Evolutionary conservation across 2,888 invertebrate species (phyloP), one percentile per base, ranked within the genome.

Genomic region (Athetis lepigone): DNA sequence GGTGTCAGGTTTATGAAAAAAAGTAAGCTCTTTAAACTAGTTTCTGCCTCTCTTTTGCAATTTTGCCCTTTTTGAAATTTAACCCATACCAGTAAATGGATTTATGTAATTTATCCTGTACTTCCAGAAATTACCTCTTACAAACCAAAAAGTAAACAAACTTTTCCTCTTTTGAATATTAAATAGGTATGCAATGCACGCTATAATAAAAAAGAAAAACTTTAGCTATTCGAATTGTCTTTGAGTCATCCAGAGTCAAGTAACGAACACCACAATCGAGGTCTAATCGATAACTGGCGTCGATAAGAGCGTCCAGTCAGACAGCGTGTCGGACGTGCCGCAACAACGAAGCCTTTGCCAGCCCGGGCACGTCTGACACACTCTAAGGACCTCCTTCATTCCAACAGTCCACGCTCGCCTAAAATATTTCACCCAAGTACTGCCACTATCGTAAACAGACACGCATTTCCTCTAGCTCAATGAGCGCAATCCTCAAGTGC

Each of bases 331-430:
- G 63, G 62, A 80, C 80, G 78, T 81, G 80, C 45, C 54, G 40
- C 46, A 50, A 83, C 83, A 84, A 85, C 79, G 80, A 16, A 66
- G 79, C 75, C 86, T 88, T 89, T 85, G 66, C 84, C 74, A 88
- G 80, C 88, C 81, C 64, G 79, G 82, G 92, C 92, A 93, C 92
- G 92, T 92, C 79, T 88, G 91, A 91, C 92, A 92, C 80, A 91
- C 87, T 90, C 79, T 85, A 85, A 85, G 85, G 81, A 82, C 85
- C 85, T 86, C 86, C 80, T 88, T 87, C 80, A 85, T 82, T 75
- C 71, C 75, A 80, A 83, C 83, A 83, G 81, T 66, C 50, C 63
- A 45, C 69, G 73, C 69, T 76, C 79, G 70, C 75, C 75, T 69
- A 74, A 83, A 83, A 84, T 79, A 80, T 77, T 76, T 82, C 78